Conservation (phyloP, 2,888 invertebrate genomes). For the Chaitophorus viminalis region DNA sequence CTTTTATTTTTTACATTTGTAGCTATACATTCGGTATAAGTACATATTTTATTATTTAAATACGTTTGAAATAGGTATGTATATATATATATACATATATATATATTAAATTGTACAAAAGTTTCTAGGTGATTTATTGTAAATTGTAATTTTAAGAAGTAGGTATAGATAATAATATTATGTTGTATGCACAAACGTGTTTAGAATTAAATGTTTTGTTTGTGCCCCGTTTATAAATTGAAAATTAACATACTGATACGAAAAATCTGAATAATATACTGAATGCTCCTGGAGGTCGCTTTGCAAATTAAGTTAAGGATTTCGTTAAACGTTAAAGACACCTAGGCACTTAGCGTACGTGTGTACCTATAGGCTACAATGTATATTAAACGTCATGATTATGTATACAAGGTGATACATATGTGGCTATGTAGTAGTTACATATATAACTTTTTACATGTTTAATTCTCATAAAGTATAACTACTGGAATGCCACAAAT, state of each 20-base stretch:
- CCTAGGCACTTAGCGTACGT: background rate
- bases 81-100: background rate
- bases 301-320: background rate
- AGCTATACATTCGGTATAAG: background rate
- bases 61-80: background rate
- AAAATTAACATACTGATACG: constrained; percentile 51
- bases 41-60: constrained; percentile 10
- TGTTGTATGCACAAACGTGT: constrained; percentile 19
- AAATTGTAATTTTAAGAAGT: constrained; percentile 18
- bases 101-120: constrained; percentile 20
- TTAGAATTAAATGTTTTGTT: constrained; percentile 25
- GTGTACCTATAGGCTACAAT: too few species aligned
- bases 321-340: background rate
- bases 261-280: background rate
- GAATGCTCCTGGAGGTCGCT: background rate
- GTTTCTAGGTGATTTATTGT: constrained; percentile 20
- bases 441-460: too few species aligned
- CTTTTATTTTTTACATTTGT: background rate
- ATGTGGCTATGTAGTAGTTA: too few species aligned
- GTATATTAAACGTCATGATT: too few species aligned
- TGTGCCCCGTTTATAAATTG: constrained; percentile 36
- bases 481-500: too few species aligned
- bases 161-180: constrained; percentile 39
- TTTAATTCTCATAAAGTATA: too few species aligned
- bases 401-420: too few species aligned